Conservation (phyloP, 1,140 invertebrate genomes). For the Gonatopus flavifemur region DNA sequence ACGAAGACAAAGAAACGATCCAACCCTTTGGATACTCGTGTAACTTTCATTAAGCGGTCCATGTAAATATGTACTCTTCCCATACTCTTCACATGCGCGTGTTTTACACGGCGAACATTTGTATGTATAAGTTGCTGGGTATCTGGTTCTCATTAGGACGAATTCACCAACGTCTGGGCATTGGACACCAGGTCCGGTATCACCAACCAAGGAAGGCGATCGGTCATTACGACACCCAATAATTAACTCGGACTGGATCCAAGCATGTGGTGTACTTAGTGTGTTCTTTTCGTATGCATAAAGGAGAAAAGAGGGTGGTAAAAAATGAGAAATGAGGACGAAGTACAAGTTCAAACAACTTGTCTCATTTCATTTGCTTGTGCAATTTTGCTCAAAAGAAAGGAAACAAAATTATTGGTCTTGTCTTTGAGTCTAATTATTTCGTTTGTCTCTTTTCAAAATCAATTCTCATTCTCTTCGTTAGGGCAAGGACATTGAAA, state of each 20-base stretch:
- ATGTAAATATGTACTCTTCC: too few relatives aligned
- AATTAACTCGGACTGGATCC: constrained; percentile 26
- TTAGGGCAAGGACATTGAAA: too few relatives aligned
- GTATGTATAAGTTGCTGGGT: constrained; percentile 6
- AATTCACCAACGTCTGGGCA: constrained; percentile 8
- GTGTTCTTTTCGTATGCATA: neutral
- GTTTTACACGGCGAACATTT: constrained; percentile 10
- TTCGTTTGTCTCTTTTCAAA: too few relatives aligned
- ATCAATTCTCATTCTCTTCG: too few relatives aligned
- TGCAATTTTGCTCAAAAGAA: too few relatives aligned
- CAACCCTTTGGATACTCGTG: too few relatives aligned
- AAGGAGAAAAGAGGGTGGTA: neutral
- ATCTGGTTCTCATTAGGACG: constrained; percentile 15
- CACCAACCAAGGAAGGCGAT: constrained; percentile 14
- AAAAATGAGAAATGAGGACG: constrained; percentile 5
- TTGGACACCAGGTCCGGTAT: constrained; percentile 6
- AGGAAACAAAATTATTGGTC: too few relatives aligned
- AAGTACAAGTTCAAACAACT: constrained; percentile 8
- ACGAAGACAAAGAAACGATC: too few relatives aligned
- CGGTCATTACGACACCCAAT: constrained; percentile 29
- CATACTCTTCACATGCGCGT: too few relatives aligned
- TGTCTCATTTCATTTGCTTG: too few relatives aligned
- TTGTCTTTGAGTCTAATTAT: too few relatives aligned
- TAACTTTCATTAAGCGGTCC: too few relatives aligned
- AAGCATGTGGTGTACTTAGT: constrained; percentile 13